Evolutionary conservation across 2,113 vertebrate genomes (phyloP).

Genomic region (Dascyllus trimaculatus): DNA sequence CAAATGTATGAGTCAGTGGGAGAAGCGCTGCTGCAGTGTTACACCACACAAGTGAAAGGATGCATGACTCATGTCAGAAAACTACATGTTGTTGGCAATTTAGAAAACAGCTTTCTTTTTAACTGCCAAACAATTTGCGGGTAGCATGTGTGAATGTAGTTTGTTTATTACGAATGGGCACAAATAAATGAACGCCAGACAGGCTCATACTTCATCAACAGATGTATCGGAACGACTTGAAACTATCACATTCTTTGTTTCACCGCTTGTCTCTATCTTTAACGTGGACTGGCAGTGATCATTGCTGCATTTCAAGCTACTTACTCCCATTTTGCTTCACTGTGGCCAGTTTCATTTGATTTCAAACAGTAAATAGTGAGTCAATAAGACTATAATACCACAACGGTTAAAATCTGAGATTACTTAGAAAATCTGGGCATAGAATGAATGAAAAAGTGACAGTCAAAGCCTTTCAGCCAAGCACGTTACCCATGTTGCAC

Average conservation of each 20-base stretch:
- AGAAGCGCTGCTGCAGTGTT: neutral
- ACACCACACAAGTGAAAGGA: neutral
- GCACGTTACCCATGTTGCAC: neutral
- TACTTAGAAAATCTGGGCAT: neutral
- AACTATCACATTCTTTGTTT: no score
- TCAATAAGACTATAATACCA: no score
- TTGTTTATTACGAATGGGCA: neutral
- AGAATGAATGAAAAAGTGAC: neutral
- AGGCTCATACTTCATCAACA: neutral
- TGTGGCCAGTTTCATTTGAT: no score
- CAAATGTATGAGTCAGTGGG: neutral
- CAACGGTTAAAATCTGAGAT: neutral
- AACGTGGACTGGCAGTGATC: no score
- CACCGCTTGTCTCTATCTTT: no score
- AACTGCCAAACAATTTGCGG: neutral
- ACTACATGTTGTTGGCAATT: neutral
- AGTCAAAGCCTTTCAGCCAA: neutral
- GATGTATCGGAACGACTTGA: neutral
- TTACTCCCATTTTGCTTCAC: no score
- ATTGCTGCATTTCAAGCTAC: no score
- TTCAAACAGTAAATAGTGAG: no score
- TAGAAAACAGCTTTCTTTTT: slow-evolving; percentile 9
- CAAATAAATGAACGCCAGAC: neutral
- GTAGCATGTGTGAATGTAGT: slow-evolving; percentile 1
- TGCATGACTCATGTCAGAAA: slow-evolving; percentile 27